Base-by-base conservation (phyloP, 2,888 invertebrate species). In the Melangyna quadrimaculata region DNA sequence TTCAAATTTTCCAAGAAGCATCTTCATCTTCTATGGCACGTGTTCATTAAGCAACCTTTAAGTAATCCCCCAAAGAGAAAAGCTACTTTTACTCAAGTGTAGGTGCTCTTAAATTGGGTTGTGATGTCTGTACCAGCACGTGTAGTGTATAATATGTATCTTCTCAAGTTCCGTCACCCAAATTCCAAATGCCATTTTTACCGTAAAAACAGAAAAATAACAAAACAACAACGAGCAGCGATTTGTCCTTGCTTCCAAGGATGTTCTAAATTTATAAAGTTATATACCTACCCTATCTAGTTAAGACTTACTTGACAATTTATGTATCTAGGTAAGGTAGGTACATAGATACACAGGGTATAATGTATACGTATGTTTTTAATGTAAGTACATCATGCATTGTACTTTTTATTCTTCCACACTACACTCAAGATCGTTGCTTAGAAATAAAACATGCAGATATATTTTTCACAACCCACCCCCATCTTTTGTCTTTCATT, bases 231-330 rank as follows among this genome's bases (percentile, higher is more conserved):
- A 63, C 74, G n/a, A 74, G 53, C 70, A 74, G 59, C 55, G 57
- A 67, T 75, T 79, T 79, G 83, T 79, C 79, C 84, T 80, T 84
- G 79, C 75, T 69, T 55, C 53, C 79, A 86, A 86, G 84, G 80
- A 75, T 86, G 72, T 80, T 79, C 80, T 86, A 86, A 80, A 80
- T 75, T 79, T 84, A 75, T 71, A 69, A 45, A 63, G 29, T 19
- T 69, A 24, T n/a, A 14, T 43, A 40, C 43, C 17, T 51, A 35
- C 75, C 67, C 61, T 61, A 75, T 73, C 79, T 72, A 75, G 45
- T 65, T 65, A 65, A 65, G 65, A 65, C 45, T 65, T 65, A 43
- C 65, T 65, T 8, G 45, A 65, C 45, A 65, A 45, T 63, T 65
- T 43, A 29, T 59, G 24, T n/a, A 40, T 61, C 19, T 37, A 35